Conservation (phyloP, 2,113 vertebrate species). For the Microtus oregoni region DNA sequence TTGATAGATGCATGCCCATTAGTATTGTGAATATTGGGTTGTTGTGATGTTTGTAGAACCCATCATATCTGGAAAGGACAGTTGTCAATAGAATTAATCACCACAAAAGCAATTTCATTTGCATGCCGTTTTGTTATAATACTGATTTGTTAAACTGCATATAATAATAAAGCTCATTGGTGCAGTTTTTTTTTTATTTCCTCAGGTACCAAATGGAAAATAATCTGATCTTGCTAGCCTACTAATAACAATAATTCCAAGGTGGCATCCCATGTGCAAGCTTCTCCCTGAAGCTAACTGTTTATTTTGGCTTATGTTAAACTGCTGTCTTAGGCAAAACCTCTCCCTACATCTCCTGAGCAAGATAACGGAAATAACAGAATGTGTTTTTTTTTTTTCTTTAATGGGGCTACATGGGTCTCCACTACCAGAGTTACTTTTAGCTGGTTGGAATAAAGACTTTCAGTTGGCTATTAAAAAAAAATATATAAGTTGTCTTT, state of each 20-base stretch:
- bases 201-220: neutral
- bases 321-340: too few species aligned
- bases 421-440: too few species aligned
- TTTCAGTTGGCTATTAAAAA: too few species aligned
- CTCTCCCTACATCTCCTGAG: too few species aligned
- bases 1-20: neutral
- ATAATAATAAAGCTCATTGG: neutral
- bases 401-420: too few species aligned
- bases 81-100: neutral
- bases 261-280: too few species aligned
- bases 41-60: neutral
- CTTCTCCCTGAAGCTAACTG: too few species aligned
- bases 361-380: too few species aligned
- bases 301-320: too few species aligned
- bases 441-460: too few species aligned
- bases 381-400: too few species aligned
- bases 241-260: neutral
- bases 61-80: neutral
- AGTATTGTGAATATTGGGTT: neutral
- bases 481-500: neutral
- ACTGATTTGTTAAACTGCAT: neutral
- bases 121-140: neutral
- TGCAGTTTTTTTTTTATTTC: neutral
- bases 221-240: neutral
- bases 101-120: neutral